Evolutionary conservation across 2,797 vertebrate genomes (phyloP), one percentile per base, ranked within the genome.

Genomic region (Enteromius viviparus): DNA sequence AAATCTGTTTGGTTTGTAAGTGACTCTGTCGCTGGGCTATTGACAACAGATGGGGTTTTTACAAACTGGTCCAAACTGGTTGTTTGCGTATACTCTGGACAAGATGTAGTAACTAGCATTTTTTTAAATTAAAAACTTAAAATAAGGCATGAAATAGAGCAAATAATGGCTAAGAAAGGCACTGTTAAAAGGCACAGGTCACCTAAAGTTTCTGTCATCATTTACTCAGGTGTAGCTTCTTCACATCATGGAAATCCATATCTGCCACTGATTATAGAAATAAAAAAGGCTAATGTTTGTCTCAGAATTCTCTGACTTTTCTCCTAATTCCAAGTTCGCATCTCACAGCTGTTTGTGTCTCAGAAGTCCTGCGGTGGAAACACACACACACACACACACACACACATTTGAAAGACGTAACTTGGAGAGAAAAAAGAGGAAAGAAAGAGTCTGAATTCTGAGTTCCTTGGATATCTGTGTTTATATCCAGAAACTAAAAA

Each of bases 171-270:
- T 62, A 47, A 72, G 7, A 21, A 81, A 81, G 79, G 79, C 55
- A 81, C 79, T 81, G 42, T 71, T 81, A 49, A 19, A 60, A 71
- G 58, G 53, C 51, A 40, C 74, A 76, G n/a, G 7, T 76, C 53
- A 60, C 72, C 72, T 58, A 55, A 75, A 75, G n/a, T 23, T 40
- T 58, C 72, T 23, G 12, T 17, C n/a, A 17, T 76, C 53, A 40
- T 76, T 34, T 76, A 75, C 72, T 51, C 71, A 17, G 10, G 69
- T 72, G 11, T 19, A 32, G 69, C 23, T 10, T 72, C 23, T 10
- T 72, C 17, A 72, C 29, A 17, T 72, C 23, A 6, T 60, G 55
- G 58, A 26, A 60, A 21, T 55, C 19, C 7, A n/a, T 10, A 9
- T 55, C 53, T 55, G 60, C 12, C 60, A 29, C 58, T 15, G 26